These are phyloP conservation scores for Cecropterus lyciades DNA, from an alignment of 1,140 invertebrate species.

Conservation along the genomic window DNA sequence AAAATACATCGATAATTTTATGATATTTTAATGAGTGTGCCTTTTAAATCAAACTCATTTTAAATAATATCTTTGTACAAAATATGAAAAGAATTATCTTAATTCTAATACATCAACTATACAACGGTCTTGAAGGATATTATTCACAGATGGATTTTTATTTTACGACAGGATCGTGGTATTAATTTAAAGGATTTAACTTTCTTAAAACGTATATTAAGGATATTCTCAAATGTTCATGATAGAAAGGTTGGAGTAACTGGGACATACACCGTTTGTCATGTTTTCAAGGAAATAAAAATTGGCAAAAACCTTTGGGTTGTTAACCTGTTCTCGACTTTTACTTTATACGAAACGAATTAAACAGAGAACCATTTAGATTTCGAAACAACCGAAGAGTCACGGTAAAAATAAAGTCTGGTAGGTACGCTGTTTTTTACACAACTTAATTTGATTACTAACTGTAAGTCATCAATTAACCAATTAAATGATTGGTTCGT, in stretches of 20 bases:
- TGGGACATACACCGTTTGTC: constrained; percentile 1
- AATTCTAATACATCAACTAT: not conserved
- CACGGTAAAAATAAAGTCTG: too few species aligned
- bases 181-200: constrained; percentile 39
- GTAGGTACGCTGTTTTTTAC: too few species aligned
- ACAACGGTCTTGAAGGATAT: constrained; percentile 33
- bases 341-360: not conserved
- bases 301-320: constrained; percentile 1
- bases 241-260: constrained; percentile 7
- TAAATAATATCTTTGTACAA: too few species aligned
- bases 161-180: constrained; percentile 36
- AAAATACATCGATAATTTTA: too few species aligned
- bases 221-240: constrained; percentile 22
- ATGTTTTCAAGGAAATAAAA: constrained; percentile 8
- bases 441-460: not conserved
- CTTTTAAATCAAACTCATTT: too few species aligned
- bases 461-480: constrained; percentile 17
- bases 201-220: constrained; percentile 31
- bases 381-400: too few species aligned
- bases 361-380: not conserved
- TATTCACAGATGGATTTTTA: constrained; percentile 34
- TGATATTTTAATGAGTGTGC: too few species aligned
- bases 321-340: not conserved
- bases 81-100: too few species aligned
- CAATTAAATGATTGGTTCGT: not conserved